Conservation (phyloP, 1,140 invertebrate genomes). For the Cryptotermes secundus region DNA sequence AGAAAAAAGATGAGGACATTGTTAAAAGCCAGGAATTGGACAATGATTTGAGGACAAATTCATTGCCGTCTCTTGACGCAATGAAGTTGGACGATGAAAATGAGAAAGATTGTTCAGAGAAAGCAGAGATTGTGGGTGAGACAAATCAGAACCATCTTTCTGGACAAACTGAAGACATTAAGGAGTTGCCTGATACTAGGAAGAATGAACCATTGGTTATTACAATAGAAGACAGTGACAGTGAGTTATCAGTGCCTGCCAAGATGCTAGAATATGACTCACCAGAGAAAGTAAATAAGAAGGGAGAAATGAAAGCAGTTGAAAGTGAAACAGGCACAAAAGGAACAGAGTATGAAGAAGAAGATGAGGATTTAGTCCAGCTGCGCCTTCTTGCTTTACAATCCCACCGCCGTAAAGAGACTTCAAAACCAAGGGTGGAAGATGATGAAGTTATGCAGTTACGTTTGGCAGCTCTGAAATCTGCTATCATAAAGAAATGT, state of each 20-base stretch:
- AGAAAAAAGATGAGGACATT: not conserved
- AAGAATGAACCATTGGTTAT: not conserved
- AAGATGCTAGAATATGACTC: not conserved
- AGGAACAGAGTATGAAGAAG: not conserved
- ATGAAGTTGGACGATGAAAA: not conserved
- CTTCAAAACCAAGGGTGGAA: not conserved
- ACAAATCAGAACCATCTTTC: not conserved
- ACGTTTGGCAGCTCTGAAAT: conserved; percentile 19
- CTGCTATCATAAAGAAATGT: conserved; percentile 9
- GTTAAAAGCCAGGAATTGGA: not conserved
- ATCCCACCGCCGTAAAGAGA: not conserved
- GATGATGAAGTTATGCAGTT: conserved; percentile 24
- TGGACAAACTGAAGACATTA: not conserved
- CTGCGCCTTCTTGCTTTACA: conserved; percentile 16
- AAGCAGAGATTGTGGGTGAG: not conserved
- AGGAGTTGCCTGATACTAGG: not conserved
- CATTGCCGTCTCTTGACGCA: not conserved
- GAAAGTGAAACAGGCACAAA: not conserved
- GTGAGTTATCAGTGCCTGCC: not conserved
- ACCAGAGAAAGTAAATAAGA: not conserved
- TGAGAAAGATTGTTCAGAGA: not conserved
- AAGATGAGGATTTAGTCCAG: not conserved
- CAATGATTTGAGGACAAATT: not conserved
- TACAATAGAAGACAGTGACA: conserved; percentile 21
- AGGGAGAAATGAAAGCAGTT: not conserved